These are phyloP conservation scores for Todiramphus saurophagus DNA, from an alignment of 2,113 vertebrate species.

Conservation along the genomic window DNA sequence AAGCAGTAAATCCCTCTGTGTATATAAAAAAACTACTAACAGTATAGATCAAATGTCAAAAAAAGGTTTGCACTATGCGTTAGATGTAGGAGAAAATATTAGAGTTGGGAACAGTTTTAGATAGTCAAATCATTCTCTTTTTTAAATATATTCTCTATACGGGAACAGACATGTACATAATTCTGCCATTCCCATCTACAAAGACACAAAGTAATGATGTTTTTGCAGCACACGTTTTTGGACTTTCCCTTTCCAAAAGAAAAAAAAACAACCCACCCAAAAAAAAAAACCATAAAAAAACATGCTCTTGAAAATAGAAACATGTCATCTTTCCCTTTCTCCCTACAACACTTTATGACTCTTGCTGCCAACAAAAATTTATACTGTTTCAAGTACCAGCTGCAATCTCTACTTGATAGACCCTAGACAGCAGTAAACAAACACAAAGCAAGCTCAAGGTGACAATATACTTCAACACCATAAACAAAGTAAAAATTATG, in stretches of 20 bases:
- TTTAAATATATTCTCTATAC: neutral
- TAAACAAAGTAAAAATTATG: neutral
- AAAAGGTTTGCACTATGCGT: neutral
- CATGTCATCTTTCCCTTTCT: accelerated
- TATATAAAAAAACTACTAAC: conserved; percentile 51
- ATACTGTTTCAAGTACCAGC: neutral
- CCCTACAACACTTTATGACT: neutral
- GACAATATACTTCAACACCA: neutral
- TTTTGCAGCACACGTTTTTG: neutral
- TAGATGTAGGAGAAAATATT: neutral
- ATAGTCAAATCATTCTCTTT: neutral
- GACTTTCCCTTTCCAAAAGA: neutral
- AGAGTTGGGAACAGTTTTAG: neutral
- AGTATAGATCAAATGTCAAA: conserved; percentile 53
- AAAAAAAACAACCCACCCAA: neutral
- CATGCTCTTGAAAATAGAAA: neutral
- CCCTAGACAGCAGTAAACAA: neutral
- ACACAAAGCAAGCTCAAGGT: neutral
- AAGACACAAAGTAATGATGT: neutral
- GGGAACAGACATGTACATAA: neutral
- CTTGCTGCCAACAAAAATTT: neutral
- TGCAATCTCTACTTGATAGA: neutral
- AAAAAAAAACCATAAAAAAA: neutral
- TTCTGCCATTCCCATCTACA: neutral
- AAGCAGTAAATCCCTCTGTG: conserved; percentile 71